Conservation (phyloP, 2,113 vertebrate genomes). For the Lutjanus erythropterus region DNA sequence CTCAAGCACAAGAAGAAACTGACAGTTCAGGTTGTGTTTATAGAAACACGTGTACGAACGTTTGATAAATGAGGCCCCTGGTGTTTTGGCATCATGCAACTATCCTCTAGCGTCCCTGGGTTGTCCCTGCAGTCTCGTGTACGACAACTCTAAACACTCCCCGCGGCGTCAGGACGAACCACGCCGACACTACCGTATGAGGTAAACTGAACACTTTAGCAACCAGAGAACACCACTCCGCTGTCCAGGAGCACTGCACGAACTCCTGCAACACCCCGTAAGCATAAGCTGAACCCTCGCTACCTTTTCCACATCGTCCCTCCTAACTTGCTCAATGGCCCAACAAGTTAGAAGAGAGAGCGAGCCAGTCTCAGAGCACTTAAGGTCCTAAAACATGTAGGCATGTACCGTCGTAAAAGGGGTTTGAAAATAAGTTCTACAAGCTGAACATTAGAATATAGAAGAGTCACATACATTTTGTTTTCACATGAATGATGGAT, state of each 20-base stretch:
- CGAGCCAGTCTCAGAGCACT: constrained; percentile 72
- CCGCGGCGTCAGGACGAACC: constrained; percentile 7
- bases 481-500: constrained; percentile 48
- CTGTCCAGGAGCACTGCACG: neutral
- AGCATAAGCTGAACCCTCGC: constrained; percentile 20
- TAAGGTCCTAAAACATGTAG: constrained; percentile 69
- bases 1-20: neutral
- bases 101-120: constrained; percentile 37
- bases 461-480: constrained; percentile 58
- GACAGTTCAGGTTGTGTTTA: neutral
- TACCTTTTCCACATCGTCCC: constrained; percentile 2
- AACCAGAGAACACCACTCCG: constrained; percentile 29
- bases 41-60: neutral
- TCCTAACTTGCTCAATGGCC: constrained; percentile 58
- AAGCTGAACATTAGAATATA: constrained; percentile 57
- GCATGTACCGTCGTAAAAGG: constrained; percentile 53
- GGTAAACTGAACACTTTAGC: constrained; percentile 56
- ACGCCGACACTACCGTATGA: constrained; percentile 39
- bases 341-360: constrained; percentile 50
- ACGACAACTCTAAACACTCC: constrained; percentile 12
- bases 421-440: constrained; percentile 47
- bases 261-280: constrained; percentile 8
- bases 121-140: constrained; percentile 35
- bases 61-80: constrained; percentile 62
- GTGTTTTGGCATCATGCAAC: constrained; percentile 63